Percentiles rank a stretch among this genome's conserved stretches.
Conservation (phyloP, 2,888 invertebrate genomes). For the Thereva unica region DNA sequence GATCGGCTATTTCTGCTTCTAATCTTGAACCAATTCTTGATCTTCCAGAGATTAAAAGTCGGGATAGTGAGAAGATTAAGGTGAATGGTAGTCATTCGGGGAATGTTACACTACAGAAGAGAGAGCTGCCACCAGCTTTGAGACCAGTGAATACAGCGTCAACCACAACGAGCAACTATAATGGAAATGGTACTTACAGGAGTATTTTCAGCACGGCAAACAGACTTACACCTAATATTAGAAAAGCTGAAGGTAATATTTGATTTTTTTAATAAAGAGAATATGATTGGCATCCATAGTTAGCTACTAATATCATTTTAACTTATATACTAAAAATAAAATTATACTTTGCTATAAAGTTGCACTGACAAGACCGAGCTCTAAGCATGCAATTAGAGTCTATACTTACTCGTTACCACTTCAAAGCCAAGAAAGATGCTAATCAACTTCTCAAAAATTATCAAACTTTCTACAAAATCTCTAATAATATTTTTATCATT, state of each 20-base stretch:
- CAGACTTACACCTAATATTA: conserved; percentile 5
- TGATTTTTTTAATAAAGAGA: not conserved
- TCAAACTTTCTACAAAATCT: not conserved
- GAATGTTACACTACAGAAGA: conserved; percentile 51
- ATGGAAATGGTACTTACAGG: conserved; percentile 54
- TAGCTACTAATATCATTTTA: too few species aligned
- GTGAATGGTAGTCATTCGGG: conserved; percentile 50
- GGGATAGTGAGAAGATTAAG: conserved; percentile 63
- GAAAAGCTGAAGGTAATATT: conserved; percentile 35
- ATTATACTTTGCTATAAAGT: too few species aligned
- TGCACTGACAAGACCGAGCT: too few species aligned
- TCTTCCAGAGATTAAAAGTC: conserved; percentile 82
- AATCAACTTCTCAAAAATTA: not conserved
- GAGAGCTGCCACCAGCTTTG: conserved; percentile 44
- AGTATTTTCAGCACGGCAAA: conserved; percentile 43
- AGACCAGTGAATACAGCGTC: conserved; percentile 49
- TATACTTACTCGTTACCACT: too few species aligned
- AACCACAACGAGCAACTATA: conserved; percentile 46
- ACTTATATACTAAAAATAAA: too few species aligned
- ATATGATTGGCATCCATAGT: too few species aligned
- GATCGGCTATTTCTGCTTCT: conserved; percentile 59
- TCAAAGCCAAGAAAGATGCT: too few species aligned
- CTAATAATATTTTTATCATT: not conserved
- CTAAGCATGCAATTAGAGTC: too few species aligned
- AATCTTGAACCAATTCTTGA: conserved; percentile 66